phyloP scores from a whole-genome alignment of 2,797 vertebrate genomes.

The Hipposideros larvatus region DNA sequence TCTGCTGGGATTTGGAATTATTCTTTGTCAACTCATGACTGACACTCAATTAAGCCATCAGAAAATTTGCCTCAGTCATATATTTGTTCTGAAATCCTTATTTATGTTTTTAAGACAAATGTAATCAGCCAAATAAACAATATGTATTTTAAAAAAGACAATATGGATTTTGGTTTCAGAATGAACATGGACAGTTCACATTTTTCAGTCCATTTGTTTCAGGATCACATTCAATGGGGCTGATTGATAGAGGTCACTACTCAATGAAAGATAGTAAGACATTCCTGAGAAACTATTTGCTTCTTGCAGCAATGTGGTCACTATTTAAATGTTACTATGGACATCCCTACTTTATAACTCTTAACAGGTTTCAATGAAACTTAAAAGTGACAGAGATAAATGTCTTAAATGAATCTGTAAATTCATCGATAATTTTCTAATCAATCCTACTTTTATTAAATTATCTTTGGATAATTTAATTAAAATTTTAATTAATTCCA shows the following conservation, averaged over 20 bases:
- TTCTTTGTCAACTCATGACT: not conserved
- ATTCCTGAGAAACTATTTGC: not conserved
- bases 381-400: constrained; percentile 76
- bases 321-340: not conserved
- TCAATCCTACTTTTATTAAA: constrained; percentile 78
- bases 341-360: not conserved
- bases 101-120: constrained; percentile 31
- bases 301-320: not conserved
- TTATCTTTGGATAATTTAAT: constrained; percentile 80
- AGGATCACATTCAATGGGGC: not conserved
- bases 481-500: constrained; percentile 80
- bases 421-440: constrained; percentile 82
- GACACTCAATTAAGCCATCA: not conserved
- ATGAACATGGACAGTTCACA: not conserved
- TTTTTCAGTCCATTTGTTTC: constrained; percentile 42
- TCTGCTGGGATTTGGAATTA: not conserved
- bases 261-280: not conserved
- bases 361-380: constrained; percentile 65
- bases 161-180: not conserved
- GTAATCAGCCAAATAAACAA: not conserved
- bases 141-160: not conserved
- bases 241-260: not conserved
- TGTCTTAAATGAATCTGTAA: constrained; percentile 82
- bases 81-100: constrained; percentile 21
- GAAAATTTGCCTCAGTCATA: not conserved